Percentiles rank a stretch among this genome's conserved stretches.
Evolutionary conservation across 2,888 invertebrate genomes (phyloP).

Genomic region (Archips crataeganus): DNA sequence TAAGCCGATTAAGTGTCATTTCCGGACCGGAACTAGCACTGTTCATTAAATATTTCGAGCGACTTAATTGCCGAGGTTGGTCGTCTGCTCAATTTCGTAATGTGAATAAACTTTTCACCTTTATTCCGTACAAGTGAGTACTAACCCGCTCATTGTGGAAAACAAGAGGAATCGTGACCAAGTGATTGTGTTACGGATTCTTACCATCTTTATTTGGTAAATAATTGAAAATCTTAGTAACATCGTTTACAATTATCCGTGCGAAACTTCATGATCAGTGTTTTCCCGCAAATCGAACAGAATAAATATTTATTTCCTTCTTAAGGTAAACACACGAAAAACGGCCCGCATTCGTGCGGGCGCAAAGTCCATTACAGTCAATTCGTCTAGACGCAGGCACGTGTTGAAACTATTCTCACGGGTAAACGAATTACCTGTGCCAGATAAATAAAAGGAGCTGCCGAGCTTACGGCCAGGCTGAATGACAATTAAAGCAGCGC

Average conservation of each 20-base stretch:
- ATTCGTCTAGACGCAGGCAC: slow-evolving; percentile 78
- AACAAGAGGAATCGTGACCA: slow-evolving; percentile 45
- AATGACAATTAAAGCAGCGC: slow-evolving; percentile 70
- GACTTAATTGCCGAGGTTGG: slow-evolving; percentile 80
- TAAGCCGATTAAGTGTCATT: slow-evolving; percentile 85
- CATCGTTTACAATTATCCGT: slow-evolving; percentile 24
- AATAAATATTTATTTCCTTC: slow-evolving; percentile 62
- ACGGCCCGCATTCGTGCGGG: slow-evolving; percentile 60
- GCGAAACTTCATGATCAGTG: slow-evolving; percentile 19
- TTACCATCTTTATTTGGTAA: not conserved
- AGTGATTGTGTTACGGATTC: slow-evolving; percentile 20
- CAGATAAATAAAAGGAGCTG: slow-evolving; percentile 75
- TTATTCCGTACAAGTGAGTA: slow-evolving; percentile 48
- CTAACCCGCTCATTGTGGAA: slow-evolving; percentile 43
- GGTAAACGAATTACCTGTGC: slow-evolving; percentile 80
- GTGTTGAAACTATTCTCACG: slow-evolving; percentile 81
- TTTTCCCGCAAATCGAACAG: slow-evolving; percentile 41
- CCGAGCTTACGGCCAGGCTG: slow-evolving; percentile 62
- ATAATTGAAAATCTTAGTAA: slow-evolving; percentile 10
- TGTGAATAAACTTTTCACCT: slow-evolving; percentile 63
- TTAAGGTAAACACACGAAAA: slow-evolving; percentile 59
- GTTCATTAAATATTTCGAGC: slow-evolving; percentile 84
- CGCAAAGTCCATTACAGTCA: slow-evolving; percentile 80
- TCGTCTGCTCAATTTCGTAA: slow-evolving; percentile 68
- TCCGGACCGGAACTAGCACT: slow-evolving; percentile 81